Evolutionary conservation across 2,797 vertebrate species (phyloP).

Genomic region (Tadarida brasiliensis): DNA sequence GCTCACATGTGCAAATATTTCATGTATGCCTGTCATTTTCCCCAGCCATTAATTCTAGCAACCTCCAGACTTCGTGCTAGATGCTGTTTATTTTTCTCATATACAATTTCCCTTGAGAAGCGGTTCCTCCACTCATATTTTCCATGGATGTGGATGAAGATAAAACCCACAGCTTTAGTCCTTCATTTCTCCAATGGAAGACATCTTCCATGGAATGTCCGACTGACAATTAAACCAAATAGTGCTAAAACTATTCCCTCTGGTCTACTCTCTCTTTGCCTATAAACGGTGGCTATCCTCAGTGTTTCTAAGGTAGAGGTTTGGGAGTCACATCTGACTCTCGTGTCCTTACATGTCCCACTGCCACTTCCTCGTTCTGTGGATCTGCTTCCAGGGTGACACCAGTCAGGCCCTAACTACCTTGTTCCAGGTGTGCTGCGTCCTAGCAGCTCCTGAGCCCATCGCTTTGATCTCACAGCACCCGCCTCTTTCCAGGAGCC

Average conservation of each 20-base stretch:
- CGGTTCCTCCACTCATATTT: not conserved
- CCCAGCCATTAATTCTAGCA: not conserved
- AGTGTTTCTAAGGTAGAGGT: not conserved
- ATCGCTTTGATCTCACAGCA: not conserved
- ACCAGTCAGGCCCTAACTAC: slow-evolving; percentile 2
- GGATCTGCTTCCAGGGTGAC: not conserved
- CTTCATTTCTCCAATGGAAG: not conserved
- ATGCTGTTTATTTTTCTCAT: not conserved
- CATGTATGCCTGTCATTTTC: not conserved
- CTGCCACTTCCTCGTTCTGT: not conserved
- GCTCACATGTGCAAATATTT: not conserved
- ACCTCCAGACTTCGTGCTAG: not conserved
- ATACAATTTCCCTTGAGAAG: not conserved
- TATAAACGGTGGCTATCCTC: not conserved
- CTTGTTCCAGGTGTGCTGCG: not conserved
- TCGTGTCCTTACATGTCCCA: not conserved
- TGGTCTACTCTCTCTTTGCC: not conserved
- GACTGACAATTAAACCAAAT: not conserved
- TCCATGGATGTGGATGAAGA: not conserved
- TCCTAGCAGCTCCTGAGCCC: not conserved
- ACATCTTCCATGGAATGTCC: not conserved
- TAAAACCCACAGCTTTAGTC: not conserved
- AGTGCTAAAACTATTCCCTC: not conserved
- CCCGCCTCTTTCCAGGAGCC: not conserved
- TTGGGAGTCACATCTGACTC: not conserved